phyloP scores from a whole-genome alignment of 2,113 vertebrate species.

The Lepus americanus region DNA sequence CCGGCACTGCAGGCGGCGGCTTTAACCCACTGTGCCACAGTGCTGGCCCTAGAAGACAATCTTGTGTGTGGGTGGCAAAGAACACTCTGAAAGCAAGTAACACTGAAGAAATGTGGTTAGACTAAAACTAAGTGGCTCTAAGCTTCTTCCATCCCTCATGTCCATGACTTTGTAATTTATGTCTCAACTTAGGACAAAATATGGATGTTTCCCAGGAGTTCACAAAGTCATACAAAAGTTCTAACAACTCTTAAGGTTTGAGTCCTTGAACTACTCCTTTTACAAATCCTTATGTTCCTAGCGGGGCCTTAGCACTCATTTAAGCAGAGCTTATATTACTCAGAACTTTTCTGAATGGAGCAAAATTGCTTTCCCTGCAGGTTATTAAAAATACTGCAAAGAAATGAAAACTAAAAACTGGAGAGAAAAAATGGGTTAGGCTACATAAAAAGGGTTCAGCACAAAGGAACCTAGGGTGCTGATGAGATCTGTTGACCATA shows the following conservation, averaged over 20 bases:
- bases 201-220: background rate
- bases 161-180: background rate
- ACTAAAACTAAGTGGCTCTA: conserved; percentile 8
- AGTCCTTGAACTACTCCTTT: background rate
- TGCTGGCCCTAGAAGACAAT: background rate
- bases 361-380: background rate
- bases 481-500: too few species aligned
- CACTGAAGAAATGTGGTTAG: background rate
- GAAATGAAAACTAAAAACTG: background rate
- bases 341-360: conserved; percentile 24
- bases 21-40: too few species aligned
- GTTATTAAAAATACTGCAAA: background rate
- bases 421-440: background rate
- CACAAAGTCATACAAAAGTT: background rate
- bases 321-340: background rate
- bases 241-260: background rate
- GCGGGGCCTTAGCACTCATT: background rate
- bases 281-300: background rate
- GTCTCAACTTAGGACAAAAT: conserved; percentile 5
- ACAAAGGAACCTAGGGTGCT: background rate
- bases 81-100: conserved; percentile 15
- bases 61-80: background rate
- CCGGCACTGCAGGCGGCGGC: too few species aligned
- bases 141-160: background rate
- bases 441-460: background rate